phyloP scores from a whole-genome alignment of 2,797 vertebrate genomes.

The Odontamblyopus lacepedii region DNA sequence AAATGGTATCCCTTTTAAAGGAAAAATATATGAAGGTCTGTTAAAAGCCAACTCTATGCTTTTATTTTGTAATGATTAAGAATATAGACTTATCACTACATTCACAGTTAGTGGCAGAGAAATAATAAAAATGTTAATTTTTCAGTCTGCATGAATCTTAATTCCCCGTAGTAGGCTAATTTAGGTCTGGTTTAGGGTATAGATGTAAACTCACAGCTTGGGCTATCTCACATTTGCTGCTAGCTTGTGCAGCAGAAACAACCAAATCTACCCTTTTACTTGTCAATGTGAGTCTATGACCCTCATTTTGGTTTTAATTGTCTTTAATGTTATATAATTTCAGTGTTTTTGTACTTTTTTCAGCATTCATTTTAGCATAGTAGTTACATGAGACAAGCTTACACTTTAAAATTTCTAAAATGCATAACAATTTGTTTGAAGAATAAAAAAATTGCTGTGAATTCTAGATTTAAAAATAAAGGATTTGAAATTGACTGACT shows the following conservation, averaged over 20 bases:
- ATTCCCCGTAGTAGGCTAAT: conserved; percentile 7
- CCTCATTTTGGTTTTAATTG: conserved; percentile 32
- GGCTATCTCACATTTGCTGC: conserved; percentile 38
- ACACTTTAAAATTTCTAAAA: conserved; percentile 33
- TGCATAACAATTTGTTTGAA: conserved; percentile 15
- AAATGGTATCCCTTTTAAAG: conserved; percentile 51
- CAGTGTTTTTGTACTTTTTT: conserved; percentile 22
- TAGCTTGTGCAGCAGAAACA: conserved; percentile 36
- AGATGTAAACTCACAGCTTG: conserved; percentile 17
- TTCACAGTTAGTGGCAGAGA: conserved; percentile 26
- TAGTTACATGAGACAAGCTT: conserved; percentile 26
- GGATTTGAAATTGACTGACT: conserved; percentile 46
- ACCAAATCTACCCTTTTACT: conserved; percentile 33
- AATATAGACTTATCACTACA: too few relatives aligned
- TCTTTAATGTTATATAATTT: conserved; percentile 33
- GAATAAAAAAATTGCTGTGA: conserved; percentile 61
- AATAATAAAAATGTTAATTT: conserved; percentile 15
- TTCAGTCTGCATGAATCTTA: conserved; percentile 51
- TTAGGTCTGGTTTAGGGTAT: conserved; percentile 30
- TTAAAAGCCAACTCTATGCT: not conserved
- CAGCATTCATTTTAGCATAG: conserved; percentile 28
- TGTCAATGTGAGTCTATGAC: conserved; percentile 21
- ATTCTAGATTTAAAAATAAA: conserved; percentile 61
- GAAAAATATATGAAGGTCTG: conserved; percentile 1
- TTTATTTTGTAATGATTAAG: not conserved